phyloP scores from a whole-genome alignment of 2,888 invertebrate species.

The Drosophila mercatorum region DNA sequence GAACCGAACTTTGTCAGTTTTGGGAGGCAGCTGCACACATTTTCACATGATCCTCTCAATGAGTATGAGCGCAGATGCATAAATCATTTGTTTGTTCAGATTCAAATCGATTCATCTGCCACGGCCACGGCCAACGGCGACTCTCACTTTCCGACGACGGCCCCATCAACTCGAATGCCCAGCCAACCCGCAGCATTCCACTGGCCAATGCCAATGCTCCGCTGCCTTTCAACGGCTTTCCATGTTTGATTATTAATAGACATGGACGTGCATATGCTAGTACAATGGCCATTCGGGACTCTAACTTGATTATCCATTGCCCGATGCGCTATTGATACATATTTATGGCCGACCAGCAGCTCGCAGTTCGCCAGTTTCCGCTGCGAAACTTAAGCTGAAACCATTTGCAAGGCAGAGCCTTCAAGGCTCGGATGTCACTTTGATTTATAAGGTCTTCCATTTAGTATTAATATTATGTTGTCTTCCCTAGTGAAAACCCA shows the following conservation, averaged over 20 bases:
- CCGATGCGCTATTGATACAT: slow-evolving; percentile 15
- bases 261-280: slow-evolving; percentile 35
- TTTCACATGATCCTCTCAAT: slow-evolving; percentile 61
- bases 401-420: not conserved
- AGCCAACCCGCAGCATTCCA: slow-evolving; percentile 65
- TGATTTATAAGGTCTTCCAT: not conserved
- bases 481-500: not conserved
- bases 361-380: slow-evolving; percentile 9
- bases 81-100: slow-evolving; percentile 64
- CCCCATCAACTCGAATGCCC: slow-evolving; percentile 22
- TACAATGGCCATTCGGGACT: slow-evolving; percentile 12
- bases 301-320: slow-evolving; percentile 14
- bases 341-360: slow-evolving; percentile 8
- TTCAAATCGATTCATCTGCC: slow-evolving; percentile 58
- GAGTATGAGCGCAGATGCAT: slow-evolving; percentile 44
- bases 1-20: slow-evolving; percentile 48
- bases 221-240: slow-evolving; percentile 44
- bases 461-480: not conserved
- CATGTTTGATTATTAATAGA: slow-evolving; percentile 58
- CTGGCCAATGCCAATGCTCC: slow-evolving; percentile 10
- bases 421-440: not conserved
- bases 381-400: not conserved
- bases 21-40: slow-evolving; percentile 37
- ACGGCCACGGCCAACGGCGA: slow-evolving; percentile 28
- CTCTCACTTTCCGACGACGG: slow-evolving; percentile 61